phyloP scores from a whole-genome alignment of 1,140 invertebrate species.

The Drosophila baimaii region DNA sequence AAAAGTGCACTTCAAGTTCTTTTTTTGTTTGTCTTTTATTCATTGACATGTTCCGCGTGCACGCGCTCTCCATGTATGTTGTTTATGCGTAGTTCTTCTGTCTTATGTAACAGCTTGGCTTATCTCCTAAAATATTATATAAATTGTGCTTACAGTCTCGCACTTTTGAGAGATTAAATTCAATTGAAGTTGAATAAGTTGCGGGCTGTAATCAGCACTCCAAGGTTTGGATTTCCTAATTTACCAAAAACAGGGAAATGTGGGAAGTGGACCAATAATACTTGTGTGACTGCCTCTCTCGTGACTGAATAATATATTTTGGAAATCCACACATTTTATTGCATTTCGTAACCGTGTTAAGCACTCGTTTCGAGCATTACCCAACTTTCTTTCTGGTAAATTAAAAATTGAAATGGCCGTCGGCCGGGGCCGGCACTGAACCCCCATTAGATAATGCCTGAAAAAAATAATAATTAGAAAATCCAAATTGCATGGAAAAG shows the following conservation, averaged over 20 bases:
- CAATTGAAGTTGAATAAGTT: background rate
- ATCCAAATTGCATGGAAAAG: constrained; percentile 55
- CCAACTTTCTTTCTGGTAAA: constrained; percentile 49
- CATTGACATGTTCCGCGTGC: constrained; percentile 38
- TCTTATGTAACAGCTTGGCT: constrained; percentile 36
- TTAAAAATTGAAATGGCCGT: constrained; percentile 64
- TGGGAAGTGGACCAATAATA: constrained; percentile 27
- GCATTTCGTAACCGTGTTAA: constrained; percentile 64
- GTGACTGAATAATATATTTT: constrained; percentile 20
- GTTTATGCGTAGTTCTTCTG: constrained; percentile 30
- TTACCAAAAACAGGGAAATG: background rate
- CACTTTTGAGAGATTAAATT: constrained; percentile 27
- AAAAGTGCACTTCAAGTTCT: constrained; percentile 45
- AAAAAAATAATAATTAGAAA: constrained; percentile 68
- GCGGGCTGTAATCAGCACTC: constrained; percentile 14
- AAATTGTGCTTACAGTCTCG: background rate
- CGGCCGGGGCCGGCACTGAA: constrained; percentile 43
- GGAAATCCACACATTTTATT: constrained; percentile 18
- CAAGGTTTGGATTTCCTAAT: constrained; percentile 16
- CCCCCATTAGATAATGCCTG: constrained; percentile 59
- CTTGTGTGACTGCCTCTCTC: background rate
- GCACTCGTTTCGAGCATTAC: constrained; percentile 32
- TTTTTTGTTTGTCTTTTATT: constrained; percentile 1
- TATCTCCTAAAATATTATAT: constrained; percentile 23
- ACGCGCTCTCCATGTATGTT: background rate